Percentiles rank a stretch among this genome's conserved stretches.
Conservation (phyloP, 2,797 vertebrate species). For the Labeo calbasu region DNA sequence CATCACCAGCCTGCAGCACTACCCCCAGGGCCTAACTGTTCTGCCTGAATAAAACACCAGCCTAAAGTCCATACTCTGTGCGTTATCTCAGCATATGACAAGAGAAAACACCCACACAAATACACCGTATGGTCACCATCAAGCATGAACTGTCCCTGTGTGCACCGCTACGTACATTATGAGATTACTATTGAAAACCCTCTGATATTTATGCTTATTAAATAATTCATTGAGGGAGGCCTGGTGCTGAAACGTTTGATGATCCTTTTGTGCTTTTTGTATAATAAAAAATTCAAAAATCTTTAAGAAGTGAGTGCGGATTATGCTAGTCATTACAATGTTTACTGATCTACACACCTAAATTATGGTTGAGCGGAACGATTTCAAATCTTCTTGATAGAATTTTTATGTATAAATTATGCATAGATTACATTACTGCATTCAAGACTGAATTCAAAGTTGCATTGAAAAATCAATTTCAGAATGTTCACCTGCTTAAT, state of each 20-base stretch:
- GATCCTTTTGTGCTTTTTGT: background rate
- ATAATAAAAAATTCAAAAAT: background rate
- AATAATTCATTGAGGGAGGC: background rate
- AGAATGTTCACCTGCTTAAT: background rate
- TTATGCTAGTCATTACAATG: background rate
- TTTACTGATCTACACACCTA: background rate
- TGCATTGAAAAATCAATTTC: background rate
- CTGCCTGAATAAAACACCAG: conserved; percentile 14
- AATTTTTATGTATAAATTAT: no score
- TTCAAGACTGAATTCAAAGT: background rate
- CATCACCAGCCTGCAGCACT: conserved; percentile 41
- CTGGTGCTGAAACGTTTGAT: background rate
- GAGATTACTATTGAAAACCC: background rate
- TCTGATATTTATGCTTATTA: no score
- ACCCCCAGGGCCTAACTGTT: conserved; percentile 28
- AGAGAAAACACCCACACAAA: background rate
- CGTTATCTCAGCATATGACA: conserved; percentile 25
- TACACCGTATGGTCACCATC: background rate
- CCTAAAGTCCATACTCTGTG: conserved; percentile 9
- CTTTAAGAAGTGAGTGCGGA: background rate
- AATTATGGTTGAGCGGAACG: background rate
- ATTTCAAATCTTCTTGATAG: background rate
- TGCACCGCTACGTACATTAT: background rate
- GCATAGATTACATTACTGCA: no score
- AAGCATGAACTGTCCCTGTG: background rate